Evolutionary conservation across 2,888 invertebrate species (phyloP), one percentile per base, ranked within the genome.

Genomic region (Sinotaia quadrata): DNA sequence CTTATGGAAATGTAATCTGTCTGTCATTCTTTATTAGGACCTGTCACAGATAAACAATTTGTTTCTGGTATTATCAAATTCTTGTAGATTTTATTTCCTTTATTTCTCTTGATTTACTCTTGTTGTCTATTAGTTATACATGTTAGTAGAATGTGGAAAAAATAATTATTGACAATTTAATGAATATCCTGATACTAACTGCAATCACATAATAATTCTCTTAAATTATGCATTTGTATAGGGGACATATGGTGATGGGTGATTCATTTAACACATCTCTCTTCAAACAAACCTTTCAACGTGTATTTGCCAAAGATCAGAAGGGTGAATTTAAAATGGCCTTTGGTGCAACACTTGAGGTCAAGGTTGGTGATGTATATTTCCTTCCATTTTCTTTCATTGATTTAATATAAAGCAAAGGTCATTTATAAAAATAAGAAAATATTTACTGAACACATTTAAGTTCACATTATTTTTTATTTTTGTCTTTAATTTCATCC

Each of bases 201-300:
- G n/a, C n/a, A n/a, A n/a, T n/a, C n/a, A n/a, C n/a, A n/a, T n/a
- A n/a, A n/a, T n/a, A n/a, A n/a, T n/a, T n/a, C n/a, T n/a, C n/a
- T n/a, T n/a, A n/a, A n/a, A n/a, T n/a, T n/a, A n/a, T n/a, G n/a
- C n/a, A n/a, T n/a, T n/a, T 71, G 90, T 91, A 44, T 88, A 94
- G 97, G 29, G 99, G 99, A 1, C 97, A 98, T 85, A 97, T 99
- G 95, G 96, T 99, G 29, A 97, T 99, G 97, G 98, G 97, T 4
- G 99, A 99, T 87, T 97, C 98, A 0, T 99, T 99, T 89, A 97
- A 98, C 88, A 98, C 99, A 0, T 96, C 98, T 0, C 91, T 99
- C 10, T 99, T 99, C 90, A 98, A 98, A 89, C 98, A 99, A 90
- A 98, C 98, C 80, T 99, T 98, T 92, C 98, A 98, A 89, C 92